Base-by-base conservation (phyloP, 2,113 vertebrate genomes). In the Pampusana beccarii region DNA sequence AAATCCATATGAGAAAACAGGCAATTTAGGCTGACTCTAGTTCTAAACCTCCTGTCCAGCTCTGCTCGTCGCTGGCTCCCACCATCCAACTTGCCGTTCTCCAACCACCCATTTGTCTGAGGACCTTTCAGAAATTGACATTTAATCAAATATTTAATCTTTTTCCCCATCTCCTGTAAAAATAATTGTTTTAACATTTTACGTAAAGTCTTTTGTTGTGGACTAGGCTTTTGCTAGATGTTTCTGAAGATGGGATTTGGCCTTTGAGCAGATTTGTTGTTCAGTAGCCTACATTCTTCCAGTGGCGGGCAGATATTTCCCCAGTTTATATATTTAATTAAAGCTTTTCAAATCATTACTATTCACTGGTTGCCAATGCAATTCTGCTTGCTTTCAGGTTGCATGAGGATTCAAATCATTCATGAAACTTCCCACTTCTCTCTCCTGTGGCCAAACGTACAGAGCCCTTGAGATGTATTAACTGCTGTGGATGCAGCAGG, bases 101-200 rank as follows among this genome's bases (percentile, higher is more conserved):
- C 53, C 56, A 60, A 2, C 3, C 6, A 90, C 69, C 0, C 4
- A 83, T 90, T 86, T 50, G 71, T 79, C 67, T 25, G 3, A 31
- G 50, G 82, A 94, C 79, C 88, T 93, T 90, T 86, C 50, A 33
- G 72, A n/a, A 88, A 95, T 6, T 38, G 80, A 80, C 77, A 51
- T 86, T 90, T 90, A 9, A 70, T 46, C 71, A 40, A 86, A 66
- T 16, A 83, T 26, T 44, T 82, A 2, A 18, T 74, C 9, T 54
- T 31, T 11, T 50, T 75, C 36, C 48, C 44, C 3, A 9, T 16
- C 5, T 86, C 19, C 21, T 51, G 17, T 29, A 73, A 46, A 53
- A 88, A 40, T 70, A 90, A 86, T 56, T 80, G 16, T 60, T 70
- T 90, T 94, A 94, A 84, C 82, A 64, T 88, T 93, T 92, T 18